Percentiles rank a stretch among this genome's conserved stretches.
phyloP scores from a whole-genome alignment of 2,113 vertebrate genomes.

The Eudyptes chrysolophus region DNA sequence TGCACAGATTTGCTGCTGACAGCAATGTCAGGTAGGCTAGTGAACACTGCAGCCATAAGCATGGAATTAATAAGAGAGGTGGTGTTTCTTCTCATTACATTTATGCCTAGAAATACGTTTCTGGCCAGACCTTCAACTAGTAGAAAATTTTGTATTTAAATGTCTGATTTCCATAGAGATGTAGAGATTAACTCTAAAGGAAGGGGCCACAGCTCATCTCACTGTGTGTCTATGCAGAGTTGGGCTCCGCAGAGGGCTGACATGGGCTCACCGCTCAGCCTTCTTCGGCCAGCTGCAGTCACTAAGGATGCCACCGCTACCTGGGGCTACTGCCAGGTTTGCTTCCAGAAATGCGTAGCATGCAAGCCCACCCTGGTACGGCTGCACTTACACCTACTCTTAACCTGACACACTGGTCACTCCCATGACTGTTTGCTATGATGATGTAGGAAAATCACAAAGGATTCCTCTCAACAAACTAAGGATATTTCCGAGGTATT shows the following conservation, averaged over 20 bases:
- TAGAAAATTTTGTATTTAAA: neutral
- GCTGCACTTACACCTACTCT: neutral
- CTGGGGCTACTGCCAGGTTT: neutral
- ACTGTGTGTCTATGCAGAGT: rapidly evolving
- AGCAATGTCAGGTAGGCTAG: neutral
- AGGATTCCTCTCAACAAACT: neutral
- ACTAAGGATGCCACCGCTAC: neutral
- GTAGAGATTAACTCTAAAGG: neutral
- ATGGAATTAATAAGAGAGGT: neutral
- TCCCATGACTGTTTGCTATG: neutral
- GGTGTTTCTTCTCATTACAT: neutral
- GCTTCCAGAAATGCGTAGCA: rapidly evolving
- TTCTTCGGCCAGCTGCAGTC: neutral
- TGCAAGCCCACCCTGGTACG: neutral
- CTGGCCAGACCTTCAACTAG: neutral
- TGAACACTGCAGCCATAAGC: neutral
- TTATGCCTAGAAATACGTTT: neutral
- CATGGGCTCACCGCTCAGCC: rapidly evolving
- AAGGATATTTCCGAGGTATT: neutral
- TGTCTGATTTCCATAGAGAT: neutral
- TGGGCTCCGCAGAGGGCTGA: neutral
- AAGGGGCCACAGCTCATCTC: neutral
- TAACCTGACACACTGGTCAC: neutral
- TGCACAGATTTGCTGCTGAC: neutral
- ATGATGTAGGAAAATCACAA: neutral